Base-by-base conservation (phyloP, 2,797 vertebrate genomes). In the Cygnus olor region DNA sequence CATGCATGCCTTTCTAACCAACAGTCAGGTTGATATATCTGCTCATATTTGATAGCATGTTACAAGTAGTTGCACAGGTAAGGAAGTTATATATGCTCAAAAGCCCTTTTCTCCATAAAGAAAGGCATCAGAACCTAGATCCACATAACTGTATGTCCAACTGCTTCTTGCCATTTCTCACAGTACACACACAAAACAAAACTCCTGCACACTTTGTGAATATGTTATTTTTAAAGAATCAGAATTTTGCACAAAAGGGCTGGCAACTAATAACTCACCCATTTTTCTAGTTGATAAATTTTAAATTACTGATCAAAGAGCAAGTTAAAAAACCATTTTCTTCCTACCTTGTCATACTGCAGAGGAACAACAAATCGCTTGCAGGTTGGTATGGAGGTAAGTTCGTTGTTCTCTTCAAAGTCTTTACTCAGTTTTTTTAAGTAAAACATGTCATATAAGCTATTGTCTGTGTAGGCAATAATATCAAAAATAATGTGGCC, bases 361-460 rank as follows among this genome's bases (percentile, higher is more conserved):
- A 99, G 96, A 8, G 99, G 99, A 88, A 99, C 94, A 4, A 98
- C 98, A 15, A 99, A 99, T 87, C 99, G 98, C 96, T 96, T 97
- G 95, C 98, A 98, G 40, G 89, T 27, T 3, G 99, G 99, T 2
- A 71, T 53, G 8, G 97, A 97, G 60, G 97, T 97, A 34, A 57
- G 70, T 57, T 95, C 95, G 92, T 53, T 76, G 14, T 71, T 94
- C 68, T 98, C 10, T n/a, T 96, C 69, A 15, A 99, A 98, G 85
- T 89, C 22, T 22, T 88, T 19, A 5, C 3, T 61, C 91, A 99
- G 63, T 96, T 98, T 99, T 73, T 98, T 94, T 77, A 99, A 89
- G 95, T 99, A 99, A 97, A 99, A 99, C 98, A 98, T 98, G 6
- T 99, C 89, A 76, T 99, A 99, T 24, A 99, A 98, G 61, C 98